A percentile compares a stretch with the other conserved stretches of the same genome.
Evolutionary conservation across 1,140 invertebrate genomes (phyloP).

Genomic region (Drosophila aff.): DNA sequence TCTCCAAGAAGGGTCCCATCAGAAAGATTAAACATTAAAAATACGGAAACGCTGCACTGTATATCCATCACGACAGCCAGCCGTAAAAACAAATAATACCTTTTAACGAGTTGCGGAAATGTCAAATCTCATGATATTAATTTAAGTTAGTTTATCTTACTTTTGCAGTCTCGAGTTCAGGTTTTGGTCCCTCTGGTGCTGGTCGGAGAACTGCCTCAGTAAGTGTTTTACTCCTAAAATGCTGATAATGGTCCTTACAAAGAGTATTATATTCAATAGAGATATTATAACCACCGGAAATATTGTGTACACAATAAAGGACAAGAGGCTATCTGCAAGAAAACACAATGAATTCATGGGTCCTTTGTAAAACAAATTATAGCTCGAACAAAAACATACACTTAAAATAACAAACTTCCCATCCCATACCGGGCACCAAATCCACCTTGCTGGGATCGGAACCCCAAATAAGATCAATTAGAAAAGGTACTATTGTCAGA

Average conservation of each 20-base stretch:
- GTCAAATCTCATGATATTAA: too few relatives aligned
- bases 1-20: background rate
- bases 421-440: background rate
- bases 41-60: background rate
- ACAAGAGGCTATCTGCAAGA: too few relatives aligned
- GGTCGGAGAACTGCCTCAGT: background rate
- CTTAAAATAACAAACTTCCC: background rate
- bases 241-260: background rate
- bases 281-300: background rate
- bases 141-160: background rate
- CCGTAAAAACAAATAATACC: background rate
- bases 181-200: too few relatives aligned
- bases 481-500: background rate
- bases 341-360: background rate
- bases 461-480: background rate
- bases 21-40: too few relatives aligned
- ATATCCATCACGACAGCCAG: background rate
- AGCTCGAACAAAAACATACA: background rate
- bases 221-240: background rate
- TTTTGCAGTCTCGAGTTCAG: background rate
- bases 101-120: background rate
- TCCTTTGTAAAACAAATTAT: background rate
- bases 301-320: fast-evolving
- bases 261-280: background rate
- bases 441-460: background rate